These are phyloP conservation scores for Pinna nobilis DNA, from an alignment of 1,140 invertebrate species.

Conservation along the genomic window DNA sequence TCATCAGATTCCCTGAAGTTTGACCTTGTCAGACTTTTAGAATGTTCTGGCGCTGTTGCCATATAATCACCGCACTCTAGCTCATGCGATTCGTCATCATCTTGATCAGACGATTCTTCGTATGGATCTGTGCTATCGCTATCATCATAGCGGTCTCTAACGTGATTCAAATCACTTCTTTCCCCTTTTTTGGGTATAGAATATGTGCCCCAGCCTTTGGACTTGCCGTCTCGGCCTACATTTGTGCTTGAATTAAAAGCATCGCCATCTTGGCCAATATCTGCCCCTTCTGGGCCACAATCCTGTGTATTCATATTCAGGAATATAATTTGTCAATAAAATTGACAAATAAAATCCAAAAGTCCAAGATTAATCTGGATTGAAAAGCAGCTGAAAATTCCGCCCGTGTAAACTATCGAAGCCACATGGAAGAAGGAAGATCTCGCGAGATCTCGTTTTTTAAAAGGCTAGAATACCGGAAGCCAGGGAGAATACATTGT, in stretches of 20 bases:
- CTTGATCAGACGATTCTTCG: neutral
- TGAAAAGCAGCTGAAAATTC: neutral
- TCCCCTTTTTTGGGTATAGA: neutral
- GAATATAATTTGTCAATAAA: neutral
- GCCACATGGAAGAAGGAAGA: conserved; percentile 12
- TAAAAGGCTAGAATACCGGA: neutral
- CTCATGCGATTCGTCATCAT: neutral
- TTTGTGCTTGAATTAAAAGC: neutral
- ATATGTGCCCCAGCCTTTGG: neutral
- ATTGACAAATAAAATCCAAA: neutral
- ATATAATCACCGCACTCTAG: neutral
- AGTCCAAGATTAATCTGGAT: neutral
- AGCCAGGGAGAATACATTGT: conserved; percentile 3
- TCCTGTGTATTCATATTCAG: neutral
- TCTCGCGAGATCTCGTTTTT: conserved; percentile 8
- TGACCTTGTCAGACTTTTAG: too few relatives aligned
- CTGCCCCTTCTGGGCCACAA: neutral
- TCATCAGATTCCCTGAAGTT: neutral
- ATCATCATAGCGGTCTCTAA: neutral
- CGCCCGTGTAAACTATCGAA: neutral
- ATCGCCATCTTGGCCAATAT: neutral
- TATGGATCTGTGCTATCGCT: neutral
- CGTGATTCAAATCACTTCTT: neutral
- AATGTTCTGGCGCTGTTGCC: neutral
- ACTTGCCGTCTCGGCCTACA: neutral